Evolutionary conservation across 2,113 vertebrate species (phyloP).

Genomic region (Sinocyclocheilus anshuiensis): DNA sequence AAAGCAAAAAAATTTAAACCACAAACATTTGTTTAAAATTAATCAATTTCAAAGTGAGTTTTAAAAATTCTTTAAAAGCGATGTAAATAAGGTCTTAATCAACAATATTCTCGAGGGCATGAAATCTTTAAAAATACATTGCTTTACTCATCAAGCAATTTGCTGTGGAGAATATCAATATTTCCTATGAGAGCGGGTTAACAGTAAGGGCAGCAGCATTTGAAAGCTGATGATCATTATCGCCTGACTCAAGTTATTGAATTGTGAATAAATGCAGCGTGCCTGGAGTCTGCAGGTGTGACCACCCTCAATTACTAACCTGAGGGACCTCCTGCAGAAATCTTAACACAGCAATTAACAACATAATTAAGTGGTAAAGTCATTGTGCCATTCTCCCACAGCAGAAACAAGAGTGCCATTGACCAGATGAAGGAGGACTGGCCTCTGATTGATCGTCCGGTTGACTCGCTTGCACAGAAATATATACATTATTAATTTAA

Average conservation of each 20-base stretch:
- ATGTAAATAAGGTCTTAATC: constrained; percentile 34
- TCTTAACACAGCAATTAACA: constrained; percentile 84
- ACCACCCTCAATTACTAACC: constrained; percentile 79
- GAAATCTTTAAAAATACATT: constrained; percentile 27
- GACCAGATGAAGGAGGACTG: constrained; percentile 76
- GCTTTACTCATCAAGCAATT: constrained; percentile 37
- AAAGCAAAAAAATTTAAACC: neutral
- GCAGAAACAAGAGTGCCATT: constrained; percentile 76
- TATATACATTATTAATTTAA: too few species aligned
- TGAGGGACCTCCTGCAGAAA: constrained; percentile 75
- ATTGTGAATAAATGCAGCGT: constrained; percentile 78
- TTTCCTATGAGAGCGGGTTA: constrained; percentile 32
- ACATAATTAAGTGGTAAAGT: constrained; percentile 82
- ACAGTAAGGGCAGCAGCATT: constrained; percentile 35
- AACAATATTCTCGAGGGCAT: constrained; percentile 28
- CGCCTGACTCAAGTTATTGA: constrained; percentile 64
- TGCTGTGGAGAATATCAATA: constrained; percentile 13
- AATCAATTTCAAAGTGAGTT: constrained; percentile 13
- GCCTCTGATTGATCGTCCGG: constrained; percentile 75
- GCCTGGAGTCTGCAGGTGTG: constrained; percentile 72
- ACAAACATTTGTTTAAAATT: neutral
- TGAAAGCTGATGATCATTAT: constrained; percentile 48
- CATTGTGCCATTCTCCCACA: constrained; percentile 69
- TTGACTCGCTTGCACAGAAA: constrained; percentile 75
- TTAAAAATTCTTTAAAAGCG: constrained; percentile 12